A percentile compares a stretch with the other conserved stretches of the same genome.
Conservation (phyloP, 2,797 vertebrate species). For the Eptatretus atami region DNA sequence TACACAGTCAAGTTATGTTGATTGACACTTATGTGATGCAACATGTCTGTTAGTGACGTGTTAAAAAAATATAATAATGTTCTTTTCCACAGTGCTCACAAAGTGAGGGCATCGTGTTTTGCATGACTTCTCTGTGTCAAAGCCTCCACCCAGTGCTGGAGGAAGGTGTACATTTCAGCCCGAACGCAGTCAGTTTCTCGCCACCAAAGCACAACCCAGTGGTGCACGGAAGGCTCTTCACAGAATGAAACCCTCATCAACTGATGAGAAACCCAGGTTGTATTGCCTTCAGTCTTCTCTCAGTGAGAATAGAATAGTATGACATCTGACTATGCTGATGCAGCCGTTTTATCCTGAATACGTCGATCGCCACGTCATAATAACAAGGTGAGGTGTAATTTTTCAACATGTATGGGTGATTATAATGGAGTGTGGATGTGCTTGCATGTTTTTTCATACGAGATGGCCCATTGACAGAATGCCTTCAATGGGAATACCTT, state of each 20-base stretch:
- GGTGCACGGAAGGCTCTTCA: constrained; percentile 98
- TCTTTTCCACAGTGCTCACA: constrained; percentile 38
- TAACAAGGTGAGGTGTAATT: too few relatives aligned
- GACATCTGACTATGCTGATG: too few relatives aligned
- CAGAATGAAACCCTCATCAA: constrained; percentile 88
- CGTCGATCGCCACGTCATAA: too few relatives aligned
- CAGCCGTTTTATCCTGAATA: too few relatives aligned
- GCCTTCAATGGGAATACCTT: constrained; percentile 71
- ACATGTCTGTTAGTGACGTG: too few relatives aligned
- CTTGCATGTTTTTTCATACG: constrained; percentile 20
- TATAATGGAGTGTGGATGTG: not conserved
- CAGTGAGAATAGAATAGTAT: too few relatives aligned
- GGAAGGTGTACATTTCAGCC: constrained; percentile 93
- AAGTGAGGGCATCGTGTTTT: constrained; percentile 96
- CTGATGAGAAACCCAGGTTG: constrained; percentile 91
- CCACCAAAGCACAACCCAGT: constrained; percentile 14
- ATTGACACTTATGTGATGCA: too few relatives aligned
- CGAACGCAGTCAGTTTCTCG: constrained; percentile 38
- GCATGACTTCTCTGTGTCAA: constrained; percentile 67
- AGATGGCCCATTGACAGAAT: constrained; percentile 69
- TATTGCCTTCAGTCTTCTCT: constrained; percentile 9
- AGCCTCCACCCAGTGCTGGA: constrained; percentile 62
- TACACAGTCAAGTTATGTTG: too few relatives aligned
- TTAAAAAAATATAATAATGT: too few relatives aligned
- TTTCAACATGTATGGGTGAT: too few relatives aligned